A percentile compares a stretch with the other conserved stretches of the same genome.
Conservation (phyloP, 2,888 invertebrate genomes). For the Caenorhabditis zanzibari region DNA sequence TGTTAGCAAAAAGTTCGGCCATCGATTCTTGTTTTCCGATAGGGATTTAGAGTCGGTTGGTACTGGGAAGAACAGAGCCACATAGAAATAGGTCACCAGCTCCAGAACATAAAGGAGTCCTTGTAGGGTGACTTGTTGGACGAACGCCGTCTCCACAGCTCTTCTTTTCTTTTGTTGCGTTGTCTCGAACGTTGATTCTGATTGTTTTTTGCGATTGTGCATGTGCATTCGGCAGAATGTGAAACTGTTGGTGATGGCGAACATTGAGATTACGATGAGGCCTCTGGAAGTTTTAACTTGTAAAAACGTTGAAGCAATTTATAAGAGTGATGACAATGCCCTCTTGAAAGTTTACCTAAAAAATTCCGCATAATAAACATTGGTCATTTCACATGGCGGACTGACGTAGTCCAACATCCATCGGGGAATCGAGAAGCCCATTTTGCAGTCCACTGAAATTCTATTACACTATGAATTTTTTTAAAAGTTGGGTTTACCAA, state of each 20-base stretch:
- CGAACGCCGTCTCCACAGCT: slow-evolving; percentile 70
- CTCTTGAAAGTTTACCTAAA: too few relatives aligned
- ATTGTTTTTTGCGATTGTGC: slow-evolving; percentile 68
- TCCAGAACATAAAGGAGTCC: slow-evolving; percentile 71
- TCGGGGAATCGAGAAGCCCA: slow-evolving; percentile 70
- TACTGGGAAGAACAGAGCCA: slow-evolving; percentile 62
- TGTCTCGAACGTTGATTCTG: slow-evolving; percentile 63
- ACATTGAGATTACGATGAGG: slow-evolving; percentile 68
- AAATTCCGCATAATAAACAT: slow-evolving; percentile 73
- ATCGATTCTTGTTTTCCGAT: slow-evolving; percentile 61
- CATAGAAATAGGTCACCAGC: slow-evolving; percentile 71
- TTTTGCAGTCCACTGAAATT: slow-evolving; percentile 68
- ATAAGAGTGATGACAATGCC: too few relatives aligned
- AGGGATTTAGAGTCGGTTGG: slow-evolving; percentile 32
- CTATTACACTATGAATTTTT: neutral
- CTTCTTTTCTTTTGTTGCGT: slow-evolving; percentile 67
- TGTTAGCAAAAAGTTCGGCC: slow-evolving; percentile 75
- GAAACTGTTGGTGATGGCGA: slow-evolving; percentile 68
- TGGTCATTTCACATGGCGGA: slow-evolving; percentile 63
- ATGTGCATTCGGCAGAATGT: slow-evolving; percentile 73
- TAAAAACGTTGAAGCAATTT: too few relatives aligned
- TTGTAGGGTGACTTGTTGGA: slow-evolving; percentile 73
- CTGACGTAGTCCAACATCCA: slow-evolving; percentile 75
- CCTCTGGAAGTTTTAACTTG: slow-evolving; percentile 47
- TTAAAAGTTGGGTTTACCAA: slow-evolving; percentile 35